Conservation (phyloP, 2,797 vertebrate species). For the Hypotaenidia philippensis region DNA sequence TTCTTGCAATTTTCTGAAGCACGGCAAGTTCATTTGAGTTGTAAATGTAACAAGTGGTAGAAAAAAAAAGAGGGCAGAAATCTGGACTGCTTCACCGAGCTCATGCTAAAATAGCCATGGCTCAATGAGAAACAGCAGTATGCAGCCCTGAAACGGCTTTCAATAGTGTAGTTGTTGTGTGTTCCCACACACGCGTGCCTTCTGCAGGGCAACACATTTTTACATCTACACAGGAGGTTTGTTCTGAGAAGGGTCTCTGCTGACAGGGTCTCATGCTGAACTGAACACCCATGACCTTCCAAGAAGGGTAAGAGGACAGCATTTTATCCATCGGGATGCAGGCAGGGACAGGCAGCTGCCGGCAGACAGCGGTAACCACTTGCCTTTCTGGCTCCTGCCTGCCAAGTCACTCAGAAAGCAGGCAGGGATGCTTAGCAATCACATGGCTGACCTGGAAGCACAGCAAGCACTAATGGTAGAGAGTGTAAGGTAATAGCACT, state of each 20-base stretch:
- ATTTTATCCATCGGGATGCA: background rate
- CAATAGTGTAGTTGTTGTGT: slow-evolving; percentile 45
- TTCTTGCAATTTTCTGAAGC: slow-evolving; percentile 38
- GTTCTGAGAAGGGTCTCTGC: slow-evolving; percentile 37
- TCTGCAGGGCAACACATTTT: slow-evolving; percentile 57
- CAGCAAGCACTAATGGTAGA: slow-evolving; percentile 68
- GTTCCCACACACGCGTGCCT: slow-evolving; percentile 55
- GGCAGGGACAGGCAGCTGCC: background rate
- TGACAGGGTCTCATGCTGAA: background rate
- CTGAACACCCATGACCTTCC: background rate
- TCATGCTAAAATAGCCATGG: background rate
- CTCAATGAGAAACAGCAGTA: slow-evolving; percentile 37
- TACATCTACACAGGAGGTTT: slow-evolving; percentile 7
- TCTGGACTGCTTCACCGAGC: background rate
- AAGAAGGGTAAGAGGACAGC: background rate
- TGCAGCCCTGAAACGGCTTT: slow-evolving; percentile 32
- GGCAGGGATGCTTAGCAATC: slow-evolving; percentile 70
- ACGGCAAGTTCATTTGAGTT: background rate
- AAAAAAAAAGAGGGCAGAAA: background rate
- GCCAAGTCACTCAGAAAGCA: slow-evolving; percentile 57
- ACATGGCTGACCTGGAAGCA: slow-evolving; percentile 66
- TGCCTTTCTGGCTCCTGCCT: slow-evolving; percentile 39
- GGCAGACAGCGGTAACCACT: slow-evolving; percentile 11
- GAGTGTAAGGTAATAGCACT: slow-evolving; percentile 67
- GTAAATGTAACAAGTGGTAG: slow-evolving; percentile 20